Conservation (phyloP, 1,140 invertebrate genomes). For the Brachionus asplanchnoidis region DNA sequence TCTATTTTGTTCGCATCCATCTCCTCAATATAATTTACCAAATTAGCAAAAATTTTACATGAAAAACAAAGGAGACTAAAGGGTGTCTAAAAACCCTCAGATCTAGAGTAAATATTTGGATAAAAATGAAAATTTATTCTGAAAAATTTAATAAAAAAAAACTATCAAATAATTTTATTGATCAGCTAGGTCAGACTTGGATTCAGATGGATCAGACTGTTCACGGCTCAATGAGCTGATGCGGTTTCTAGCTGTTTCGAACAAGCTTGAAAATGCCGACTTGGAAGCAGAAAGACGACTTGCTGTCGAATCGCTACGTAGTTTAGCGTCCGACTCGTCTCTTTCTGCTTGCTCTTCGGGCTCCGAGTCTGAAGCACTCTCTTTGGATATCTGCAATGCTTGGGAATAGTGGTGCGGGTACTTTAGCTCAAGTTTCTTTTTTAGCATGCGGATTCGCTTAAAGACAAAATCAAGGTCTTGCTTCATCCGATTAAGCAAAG, state of each 20-base stretch:
- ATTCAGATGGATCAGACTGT: background rate
- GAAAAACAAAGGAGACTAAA: background rate
- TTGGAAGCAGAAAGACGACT: background rate
- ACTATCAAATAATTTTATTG: background rate
- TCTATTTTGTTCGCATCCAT: conserved; percentile 38
- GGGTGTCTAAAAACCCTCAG: background rate
- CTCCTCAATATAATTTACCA: background rate
- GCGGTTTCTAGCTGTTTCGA: conserved; percentile 1
- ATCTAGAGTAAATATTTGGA: background rate
- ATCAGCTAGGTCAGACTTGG: background rate
- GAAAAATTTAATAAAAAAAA: too few species aligned
- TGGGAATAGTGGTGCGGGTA: background rate
- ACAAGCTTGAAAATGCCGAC: background rate
- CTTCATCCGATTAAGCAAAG: conserved; percentile 2
- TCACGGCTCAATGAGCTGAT: background rate
- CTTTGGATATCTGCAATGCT: background rate
- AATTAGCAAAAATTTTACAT: background rate
- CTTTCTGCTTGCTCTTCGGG: background rate
- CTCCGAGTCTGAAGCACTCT: background rate
- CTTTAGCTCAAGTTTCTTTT: conserved; percentile 35
- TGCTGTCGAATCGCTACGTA: background rate
- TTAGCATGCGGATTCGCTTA: background rate
- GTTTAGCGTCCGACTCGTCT: background rate
- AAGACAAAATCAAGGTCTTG: conserved; percentile 23
- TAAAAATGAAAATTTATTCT: background rate